These are phyloP conservation scores for Phalacrocorax carbo DNA, from an alignment of 2,113 vertebrate species.

Conservation along the genomic window DNA sequence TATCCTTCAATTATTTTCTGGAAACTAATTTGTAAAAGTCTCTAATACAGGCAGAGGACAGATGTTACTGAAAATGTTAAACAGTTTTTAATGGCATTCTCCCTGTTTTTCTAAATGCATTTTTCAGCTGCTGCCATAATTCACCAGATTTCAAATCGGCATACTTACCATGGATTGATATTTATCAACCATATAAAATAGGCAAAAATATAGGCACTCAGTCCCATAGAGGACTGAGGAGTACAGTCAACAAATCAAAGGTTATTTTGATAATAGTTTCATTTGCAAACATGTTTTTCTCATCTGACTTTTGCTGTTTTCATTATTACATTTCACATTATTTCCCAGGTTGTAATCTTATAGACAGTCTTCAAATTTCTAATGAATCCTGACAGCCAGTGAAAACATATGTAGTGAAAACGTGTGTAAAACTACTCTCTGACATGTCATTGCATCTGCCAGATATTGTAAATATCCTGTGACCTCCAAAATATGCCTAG, in stretches of 20 bases:
- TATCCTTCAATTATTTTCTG: conserved; percentile 53
- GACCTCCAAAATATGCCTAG: not conserved
- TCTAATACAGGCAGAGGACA: conserved; percentile 54
- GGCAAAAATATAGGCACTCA: not conserved
- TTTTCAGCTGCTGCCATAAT: conserved; percentile 17
- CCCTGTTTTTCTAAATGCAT: conserved; percentile 15
- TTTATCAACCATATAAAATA: not conserved
- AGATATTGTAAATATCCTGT: not conserved
- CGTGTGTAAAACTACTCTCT: not conserved
- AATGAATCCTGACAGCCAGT: not conserved
- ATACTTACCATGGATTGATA: not conserved
- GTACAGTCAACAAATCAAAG: not conserved
- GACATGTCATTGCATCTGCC: not conserved
- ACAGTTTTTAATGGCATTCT: conserved; percentile 41
- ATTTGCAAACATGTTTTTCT: not conserved
- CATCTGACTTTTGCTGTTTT: not conserved
- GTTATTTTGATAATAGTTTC: not conserved
- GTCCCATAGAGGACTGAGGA: not conserved
- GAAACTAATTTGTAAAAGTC: conserved; percentile 48
- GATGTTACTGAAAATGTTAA: conserved; percentile 32
- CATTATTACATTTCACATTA: not conserved
- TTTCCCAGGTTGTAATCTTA: not conserved
- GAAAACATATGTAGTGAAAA: not conserved
- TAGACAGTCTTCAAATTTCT: not conserved
- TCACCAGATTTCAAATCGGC: not conserved